Base-by-base conservation (phyloP, 1,140 invertebrate genomes). In the Zelostemma sp. region DNA sequence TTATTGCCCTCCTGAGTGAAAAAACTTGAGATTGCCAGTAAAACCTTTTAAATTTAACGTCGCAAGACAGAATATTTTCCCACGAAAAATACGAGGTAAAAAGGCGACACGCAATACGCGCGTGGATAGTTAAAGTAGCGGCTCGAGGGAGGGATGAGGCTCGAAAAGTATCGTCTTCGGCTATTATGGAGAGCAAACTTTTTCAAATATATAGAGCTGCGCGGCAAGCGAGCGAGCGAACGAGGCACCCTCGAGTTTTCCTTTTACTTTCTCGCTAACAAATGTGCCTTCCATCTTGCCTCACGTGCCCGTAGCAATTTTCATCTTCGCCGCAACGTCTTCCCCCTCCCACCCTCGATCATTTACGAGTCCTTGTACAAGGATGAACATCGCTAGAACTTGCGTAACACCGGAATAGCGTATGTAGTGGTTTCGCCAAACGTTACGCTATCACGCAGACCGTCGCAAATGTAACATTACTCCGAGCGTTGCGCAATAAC, bases 1-100 rank as follows among this genome's bases (percentile, higher is more conserved):
- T 71, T 71, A 71, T 66, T 59, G 58, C 58, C 41, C 68, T 66
- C 68, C 41, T 63, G 68, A 71, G 62, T 66, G 62, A 67, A 71
- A n/a, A 71, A 71, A 71, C 63, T 71, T 71, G 45, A 17, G 61
- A 71, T 71, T 66, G 59, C 54, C 16, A 47, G 41, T 46, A 54
- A 71, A 58, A 53, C 50, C 45, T 41, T 35, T 35, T 64, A 50
- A 69, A 60, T 21, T 28, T 50, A 35, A 64, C 45, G 31, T n/a
- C 33, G 9, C 54, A 61, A 69, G 60, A 69, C 41, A 51, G 60
- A 69, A 59, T 56, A 55, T 21, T n/a, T 35, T 25, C 38, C 48
- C n/a, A 8, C 8, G 43, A 6, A 35, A 35, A 35, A 35, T 35
- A 35, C 33, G 43, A 46, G 18, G 9, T 46, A 46, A 46, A 17